Evolutionary conservation across 1,140 invertebrate genomes (phyloP).

Genomic region (Bombus fervidus): DNA sequence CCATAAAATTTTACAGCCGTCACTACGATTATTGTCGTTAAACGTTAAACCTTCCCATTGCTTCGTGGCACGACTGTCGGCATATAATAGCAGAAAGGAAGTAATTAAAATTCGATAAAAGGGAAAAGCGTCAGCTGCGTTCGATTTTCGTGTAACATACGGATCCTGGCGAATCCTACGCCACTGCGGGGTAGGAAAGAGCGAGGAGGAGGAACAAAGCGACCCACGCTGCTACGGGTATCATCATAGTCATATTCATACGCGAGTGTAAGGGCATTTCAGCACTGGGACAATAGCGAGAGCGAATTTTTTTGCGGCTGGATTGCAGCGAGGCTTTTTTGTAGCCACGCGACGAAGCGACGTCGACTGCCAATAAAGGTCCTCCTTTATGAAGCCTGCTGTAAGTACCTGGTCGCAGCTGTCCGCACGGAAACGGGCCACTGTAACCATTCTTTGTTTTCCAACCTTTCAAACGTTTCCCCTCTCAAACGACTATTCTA

Average conservation of each 20-base stretch:
- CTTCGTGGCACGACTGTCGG: not conserved
- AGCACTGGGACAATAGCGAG: constrained; percentile 39
- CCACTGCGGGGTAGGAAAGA: constrained; percentile 17
- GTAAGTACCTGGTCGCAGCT: not conserved
- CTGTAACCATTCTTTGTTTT: constrained; percentile 13
- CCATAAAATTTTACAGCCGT: not conserved
- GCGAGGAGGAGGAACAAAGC: constrained; percentile 68
- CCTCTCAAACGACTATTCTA: not conserved
- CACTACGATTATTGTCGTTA: not conserved
- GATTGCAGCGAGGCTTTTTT: not conserved
- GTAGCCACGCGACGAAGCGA: constrained; percentile 32
- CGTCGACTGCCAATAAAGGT: constrained; percentile 39
- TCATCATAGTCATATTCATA: constrained; percentile 72
- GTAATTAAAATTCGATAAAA: constrained; percentile 19
- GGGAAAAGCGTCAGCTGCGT: not conserved
- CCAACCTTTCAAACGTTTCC: not conserved
- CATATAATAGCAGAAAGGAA: not conserved
- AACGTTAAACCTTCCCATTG: not conserved
- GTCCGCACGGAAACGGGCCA: constrained; percentile 18
- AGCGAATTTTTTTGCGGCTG: constrained; percentile 9
- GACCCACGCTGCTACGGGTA: constrained; percentile 69
- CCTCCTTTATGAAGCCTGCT: constrained; percentile 6
- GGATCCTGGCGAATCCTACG: constrained; percentile 18
- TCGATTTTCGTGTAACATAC: not conserved
- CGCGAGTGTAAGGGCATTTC: constrained; percentile 55